Evolutionary conservation across 1,140 invertebrate genomes (phyloP).

Genomic region (Rhopalosiphum maidis): DNA sequence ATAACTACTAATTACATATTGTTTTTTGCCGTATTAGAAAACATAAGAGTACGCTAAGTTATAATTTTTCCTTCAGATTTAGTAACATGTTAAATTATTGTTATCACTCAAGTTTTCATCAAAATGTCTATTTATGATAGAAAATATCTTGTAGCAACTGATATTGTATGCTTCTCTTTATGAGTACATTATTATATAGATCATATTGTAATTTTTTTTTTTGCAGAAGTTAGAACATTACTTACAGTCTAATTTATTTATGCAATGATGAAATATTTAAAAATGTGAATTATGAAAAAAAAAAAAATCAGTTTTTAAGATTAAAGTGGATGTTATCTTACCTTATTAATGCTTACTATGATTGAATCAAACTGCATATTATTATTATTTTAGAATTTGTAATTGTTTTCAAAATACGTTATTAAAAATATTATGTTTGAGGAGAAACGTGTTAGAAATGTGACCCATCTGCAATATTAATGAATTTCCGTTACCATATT

Average conservation of each 20-base stretch:
- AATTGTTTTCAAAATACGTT: background rate
- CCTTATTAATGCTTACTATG: background rate
- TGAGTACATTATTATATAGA: background rate
- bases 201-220: background rate
- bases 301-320: background rate
- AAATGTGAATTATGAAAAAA: background rate
- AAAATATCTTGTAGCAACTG: background rate
- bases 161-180: background rate
- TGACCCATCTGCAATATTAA: too few species aligned
- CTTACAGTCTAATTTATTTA: background rate
- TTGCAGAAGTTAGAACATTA: background rate
- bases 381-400: background rate
- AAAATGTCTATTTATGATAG: background rate
- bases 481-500: background rate
- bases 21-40: background rate
- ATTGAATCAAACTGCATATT: slow-evolving; percentile 1
- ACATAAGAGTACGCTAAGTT: background rate
- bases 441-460: too few species aligned
- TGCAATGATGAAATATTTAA: background rate
- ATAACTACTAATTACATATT: background rate
- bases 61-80: background rate
- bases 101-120: background rate
- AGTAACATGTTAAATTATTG: slow-evolving; percentile 3
- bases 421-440: background rate
- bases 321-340: background rate